Evolutionary conservation across 2,888 invertebrate species (phyloP).

Genomic region (Coenonympha glycerion): DNA sequence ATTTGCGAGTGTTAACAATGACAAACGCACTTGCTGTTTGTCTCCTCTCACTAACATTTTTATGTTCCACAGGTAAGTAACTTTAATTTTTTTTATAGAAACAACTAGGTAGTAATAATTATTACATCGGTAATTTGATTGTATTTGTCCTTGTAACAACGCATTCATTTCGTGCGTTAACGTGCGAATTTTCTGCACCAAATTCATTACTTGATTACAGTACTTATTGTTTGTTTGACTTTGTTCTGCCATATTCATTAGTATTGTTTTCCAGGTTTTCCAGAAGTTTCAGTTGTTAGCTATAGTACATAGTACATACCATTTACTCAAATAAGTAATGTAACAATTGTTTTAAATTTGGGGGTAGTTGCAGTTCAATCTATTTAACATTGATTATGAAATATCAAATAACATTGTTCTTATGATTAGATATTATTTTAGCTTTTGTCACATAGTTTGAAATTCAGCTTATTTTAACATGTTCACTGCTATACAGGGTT

Average conservation of each 20-base stretch:
- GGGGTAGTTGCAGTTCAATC: conserved; percentile 10
- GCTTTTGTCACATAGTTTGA: no score
- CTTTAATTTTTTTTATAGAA: conserved; percentile 15
- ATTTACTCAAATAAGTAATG: background rate
- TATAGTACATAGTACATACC: no score
- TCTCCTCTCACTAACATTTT: conserved; percentile 48
- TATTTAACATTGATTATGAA: no score
- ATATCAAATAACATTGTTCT: no score
- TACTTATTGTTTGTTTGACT: background rate
- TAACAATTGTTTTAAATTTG: background rate
- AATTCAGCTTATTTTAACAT: no score
- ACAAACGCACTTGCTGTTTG: conserved; percentile 65
- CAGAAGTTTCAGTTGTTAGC: no score
- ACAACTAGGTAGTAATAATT: conserved; percentile 22
- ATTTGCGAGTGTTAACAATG: conserved; percentile 46
- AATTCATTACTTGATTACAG: no score
- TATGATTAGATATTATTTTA: no score
- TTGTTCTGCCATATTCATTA: background rate
- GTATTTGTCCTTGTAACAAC: conserved; percentile 36
- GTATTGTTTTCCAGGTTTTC: no score
- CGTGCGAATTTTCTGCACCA: background rate
- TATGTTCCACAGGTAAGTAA: conserved; percentile 63
- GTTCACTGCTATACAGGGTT: no score
- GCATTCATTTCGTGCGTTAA: conserved; percentile 14
- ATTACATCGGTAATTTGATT: conserved; percentile 20